Conservation (phyloP, 2,113 vertebrate species). For the Poecile atricapillus region DNA sequence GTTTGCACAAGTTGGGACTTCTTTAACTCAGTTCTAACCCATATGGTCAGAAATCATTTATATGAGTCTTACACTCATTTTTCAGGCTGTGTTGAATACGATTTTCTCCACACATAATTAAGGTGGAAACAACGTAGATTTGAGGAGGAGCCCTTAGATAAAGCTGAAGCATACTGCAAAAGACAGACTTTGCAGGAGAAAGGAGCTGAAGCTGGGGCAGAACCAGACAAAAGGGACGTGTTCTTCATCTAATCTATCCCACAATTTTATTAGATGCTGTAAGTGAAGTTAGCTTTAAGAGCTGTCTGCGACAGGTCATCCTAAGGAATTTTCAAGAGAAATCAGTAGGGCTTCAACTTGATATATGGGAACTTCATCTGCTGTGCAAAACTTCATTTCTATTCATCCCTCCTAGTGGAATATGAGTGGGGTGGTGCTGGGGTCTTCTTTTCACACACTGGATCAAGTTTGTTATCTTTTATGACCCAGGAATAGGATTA, state of each 20-base stretch:
- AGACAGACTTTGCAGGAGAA: neutral
- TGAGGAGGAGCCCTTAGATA: neutral
- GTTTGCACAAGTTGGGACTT: neutral
- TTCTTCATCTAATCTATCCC: neutral
- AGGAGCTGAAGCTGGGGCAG: neutral
- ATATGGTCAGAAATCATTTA: neutral
- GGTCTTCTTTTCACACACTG: neutral
- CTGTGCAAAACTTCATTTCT: neutral
- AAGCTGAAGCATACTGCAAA: neutral
- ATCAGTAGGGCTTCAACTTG: neutral
- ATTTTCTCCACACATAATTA: neutral
- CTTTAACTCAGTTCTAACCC: neutral
- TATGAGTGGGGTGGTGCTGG: neutral
- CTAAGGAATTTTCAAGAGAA: neutral
- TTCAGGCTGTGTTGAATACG: neutral
- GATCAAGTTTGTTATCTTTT: neutral
- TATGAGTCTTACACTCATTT: neutral
- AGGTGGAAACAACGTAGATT: neutral
- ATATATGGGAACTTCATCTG: neutral
- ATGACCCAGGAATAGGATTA: neutral
- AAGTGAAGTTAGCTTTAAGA: neutral
- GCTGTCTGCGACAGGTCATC: neutral
- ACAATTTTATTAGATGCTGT: neutral
- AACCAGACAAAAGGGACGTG: neutral
- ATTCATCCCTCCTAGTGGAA: neutral